These are phyloP conservation scores for Aleiodes alternator DNA, from an alignment of 2,888 invertebrate genomes.

Conservation along the genomic window DNA sequence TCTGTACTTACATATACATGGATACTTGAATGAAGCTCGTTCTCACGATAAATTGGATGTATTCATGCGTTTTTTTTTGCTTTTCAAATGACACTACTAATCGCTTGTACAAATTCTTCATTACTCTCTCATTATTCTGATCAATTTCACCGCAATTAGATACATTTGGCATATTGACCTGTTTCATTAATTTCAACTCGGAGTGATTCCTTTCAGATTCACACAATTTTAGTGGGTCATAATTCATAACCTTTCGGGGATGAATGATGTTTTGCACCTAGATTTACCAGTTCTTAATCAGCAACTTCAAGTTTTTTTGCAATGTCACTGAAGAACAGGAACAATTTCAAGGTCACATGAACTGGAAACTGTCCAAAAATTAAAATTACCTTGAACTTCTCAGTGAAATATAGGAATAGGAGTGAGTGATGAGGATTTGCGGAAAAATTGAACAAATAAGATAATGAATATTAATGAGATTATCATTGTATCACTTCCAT, in stretches of 20 bases:
- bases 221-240: not conserved
- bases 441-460: not conserved
- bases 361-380: constrained; percentile 10
- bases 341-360: constrained; percentile 8
- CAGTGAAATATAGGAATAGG: too few species aligned
- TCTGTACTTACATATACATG: not conserved
- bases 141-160: not conserved
- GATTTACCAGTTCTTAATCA: not conserved
- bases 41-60: constrained; percentile 20
- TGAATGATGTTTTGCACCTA: not conserved
- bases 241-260: not conserved
- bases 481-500: constrained; percentile 51
- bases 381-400: not conserved
- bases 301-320: not conserved
- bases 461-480: not conserved
- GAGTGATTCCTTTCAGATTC: constrained; percentile 32
- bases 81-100: constrained; percentile 9
- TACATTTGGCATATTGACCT: constrained; percentile 13
- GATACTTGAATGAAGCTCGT: constrained; percentile 21
- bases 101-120: not conserved
- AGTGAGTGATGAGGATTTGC: not conserved
- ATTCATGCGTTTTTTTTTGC: not conserved
- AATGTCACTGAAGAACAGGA: not conserved
- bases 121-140: not conserved
- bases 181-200: constrained; percentile 8